These are phyloP conservation scores for Drosophila parabipectinata DNA, from an alignment of 1,140 invertebrate species.

Conservation along the genomic window DNA sequence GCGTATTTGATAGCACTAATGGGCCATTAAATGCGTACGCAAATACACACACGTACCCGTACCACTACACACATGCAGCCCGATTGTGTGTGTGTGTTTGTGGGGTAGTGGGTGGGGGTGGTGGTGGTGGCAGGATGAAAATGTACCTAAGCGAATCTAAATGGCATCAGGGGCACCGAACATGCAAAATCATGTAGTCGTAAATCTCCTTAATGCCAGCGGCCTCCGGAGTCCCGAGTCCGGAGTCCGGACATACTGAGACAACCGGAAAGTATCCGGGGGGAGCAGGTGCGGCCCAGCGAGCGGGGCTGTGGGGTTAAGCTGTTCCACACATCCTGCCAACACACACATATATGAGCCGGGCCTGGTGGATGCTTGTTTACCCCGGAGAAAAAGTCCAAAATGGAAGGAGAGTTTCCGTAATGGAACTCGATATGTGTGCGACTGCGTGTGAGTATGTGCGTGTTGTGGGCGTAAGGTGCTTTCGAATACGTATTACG, in stretches of 20 bases:
- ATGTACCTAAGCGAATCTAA: slow-evolving; percentile 83
- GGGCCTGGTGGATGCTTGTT: slow-evolving; percentile 60
- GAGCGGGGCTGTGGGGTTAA: slow-evolving; percentile 26
- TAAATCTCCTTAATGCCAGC: slow-evolving; percentile 80
- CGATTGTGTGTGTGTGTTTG: slow-evolving; percentile 7
- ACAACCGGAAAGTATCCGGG: slow-evolving; percentile 41
- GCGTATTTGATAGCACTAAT: slow-evolving; percentile 83
- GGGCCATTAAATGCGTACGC: slow-evolving; percentile 79
- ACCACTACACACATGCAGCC: slow-evolving; percentile 3
- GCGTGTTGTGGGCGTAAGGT: slow-evolving; percentile 60
- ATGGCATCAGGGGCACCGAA: slow-evolving; percentile 79
- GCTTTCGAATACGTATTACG: slow-evolving; percentile 80
- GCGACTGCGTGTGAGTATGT: slow-evolving; percentile 8
- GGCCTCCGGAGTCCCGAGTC: slow-evolving; percentile 42
- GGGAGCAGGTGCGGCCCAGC: slow-evolving; percentile 13
- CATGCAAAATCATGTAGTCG: slow-evolving; percentile 83
- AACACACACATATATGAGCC: slow-evolving; percentile 11
- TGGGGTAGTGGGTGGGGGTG: slow-evolving; percentile 18
- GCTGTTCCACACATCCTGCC: slow-evolving; percentile 34
- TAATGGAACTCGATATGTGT: slow-evolving; percentile 68
- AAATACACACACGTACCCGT: slow-evolving; percentile 67
- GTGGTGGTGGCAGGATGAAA: slow-evolving; percentile 70
- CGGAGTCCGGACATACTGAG: slow-evolving; percentile 41
- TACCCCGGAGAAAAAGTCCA: slow-evolving; percentile 49
- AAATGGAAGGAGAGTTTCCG: slow-evolving; percentile 44